Base-by-base conservation (phyloP, 2,113 vertebrate genomes). In the Danionella cerebrum region DNA sequence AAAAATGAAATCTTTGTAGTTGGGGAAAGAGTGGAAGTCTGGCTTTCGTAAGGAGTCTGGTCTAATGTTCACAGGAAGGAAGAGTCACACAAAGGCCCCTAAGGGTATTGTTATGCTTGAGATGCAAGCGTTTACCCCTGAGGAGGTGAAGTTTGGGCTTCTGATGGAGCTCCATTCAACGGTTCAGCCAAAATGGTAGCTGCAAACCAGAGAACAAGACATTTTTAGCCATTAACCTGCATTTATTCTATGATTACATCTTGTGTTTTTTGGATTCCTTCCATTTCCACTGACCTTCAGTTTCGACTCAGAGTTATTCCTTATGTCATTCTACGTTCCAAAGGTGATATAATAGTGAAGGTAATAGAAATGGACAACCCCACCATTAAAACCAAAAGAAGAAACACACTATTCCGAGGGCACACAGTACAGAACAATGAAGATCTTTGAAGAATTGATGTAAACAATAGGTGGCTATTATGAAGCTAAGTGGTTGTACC, bases 1-100 rank as follows among this genome's bases (percentile, higher is more conserved):
- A 71, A 85, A 84, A 84, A 72, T 55, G 51, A 51, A 69, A 74
- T 69, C 72, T 75, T 71, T 78, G 75, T 79, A 73, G 69, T 53
- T 42, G 16, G 59, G 58, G 54, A 73, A 50, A 73, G 58, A 75
- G 66, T 75, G 70, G 66, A 67, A 64, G 57, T 74, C 66, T 70
- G 53, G 67, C 60, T 75, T 74, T 80, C 25, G 35, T 76, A 77
- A 77, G 71, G 69, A 53, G 73, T 67, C 69, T 66, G n/a, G 33
- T 72, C 70, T 48, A 18, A 16, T 27, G 50, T 60, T 58, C 66
- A 65, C 54, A 77, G 82, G 81, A 85, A 86, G 82, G 81, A 84
- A 84, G 63, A 74, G 50, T 33, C 51, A 67, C 57, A 79, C 73
- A 71, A 66, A 79, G n/a, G 72, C 60, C 29, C 51, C 36, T 35